Evolutionary conservation across 2,888 invertebrate genomes (phyloP).

Genomic region (Crossocerus cetratus): DNA sequence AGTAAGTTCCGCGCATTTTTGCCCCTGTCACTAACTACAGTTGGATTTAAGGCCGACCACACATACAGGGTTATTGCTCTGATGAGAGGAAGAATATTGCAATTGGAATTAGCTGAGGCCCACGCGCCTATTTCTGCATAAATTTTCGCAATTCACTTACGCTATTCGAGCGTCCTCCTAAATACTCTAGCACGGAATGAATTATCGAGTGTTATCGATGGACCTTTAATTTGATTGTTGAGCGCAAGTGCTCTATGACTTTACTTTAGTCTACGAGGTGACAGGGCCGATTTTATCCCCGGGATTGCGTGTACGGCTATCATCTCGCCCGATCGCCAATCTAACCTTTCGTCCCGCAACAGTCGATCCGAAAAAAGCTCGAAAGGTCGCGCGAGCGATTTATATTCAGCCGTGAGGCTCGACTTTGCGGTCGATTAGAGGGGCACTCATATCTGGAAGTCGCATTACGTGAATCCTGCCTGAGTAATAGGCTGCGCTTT

Average conservation of each 20-base stretch:
- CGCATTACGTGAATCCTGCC: background rate
- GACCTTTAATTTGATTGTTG: too few species aligned
- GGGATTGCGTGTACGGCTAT: too few species aligned
- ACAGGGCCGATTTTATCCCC: too few species aligned
- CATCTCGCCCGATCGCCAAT: background rate
- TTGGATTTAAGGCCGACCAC: background rate
- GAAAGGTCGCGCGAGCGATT: conserved; percentile 39
- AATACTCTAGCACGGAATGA: too few species aligned
- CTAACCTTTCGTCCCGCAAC: background rate
- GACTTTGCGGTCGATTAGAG: conserved; percentile 31
- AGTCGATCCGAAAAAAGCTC: conserved; percentile 12
- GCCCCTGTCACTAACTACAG: background rate
- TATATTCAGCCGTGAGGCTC: conserved; percentile 16
- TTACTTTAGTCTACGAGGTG: too few species aligned
- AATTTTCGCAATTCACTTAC: too few species aligned
- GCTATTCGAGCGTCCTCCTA: too few species aligned
- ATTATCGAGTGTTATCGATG: too few species aligned
- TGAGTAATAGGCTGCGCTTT: background rate
- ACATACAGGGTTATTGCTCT: background rate
- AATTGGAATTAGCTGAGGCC: too few species aligned
- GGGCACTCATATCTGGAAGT: conserved; percentile 26
- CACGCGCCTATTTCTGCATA: too few species aligned
- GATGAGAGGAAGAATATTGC: too few species aligned
- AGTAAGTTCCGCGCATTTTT: background rate
- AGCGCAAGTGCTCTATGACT: too few species aligned